phyloP scores from a whole-genome alignment of 2,113 vertebrate genomes.

The Mustela nigripes region DNA sequence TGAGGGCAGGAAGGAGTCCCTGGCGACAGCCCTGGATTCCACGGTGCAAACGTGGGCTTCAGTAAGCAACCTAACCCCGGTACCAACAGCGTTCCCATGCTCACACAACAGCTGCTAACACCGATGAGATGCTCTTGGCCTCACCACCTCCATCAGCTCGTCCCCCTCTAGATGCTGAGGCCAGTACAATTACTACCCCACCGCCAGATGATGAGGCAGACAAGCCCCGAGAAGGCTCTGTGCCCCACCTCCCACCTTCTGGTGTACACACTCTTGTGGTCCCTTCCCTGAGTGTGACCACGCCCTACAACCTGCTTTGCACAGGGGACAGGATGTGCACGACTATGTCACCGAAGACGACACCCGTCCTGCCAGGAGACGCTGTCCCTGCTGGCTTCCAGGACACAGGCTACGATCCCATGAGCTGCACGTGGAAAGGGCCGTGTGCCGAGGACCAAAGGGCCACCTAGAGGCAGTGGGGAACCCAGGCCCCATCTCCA shows the following conservation, averaged over 20 bases:
- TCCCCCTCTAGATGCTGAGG: background rate
- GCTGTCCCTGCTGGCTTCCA: background rate
- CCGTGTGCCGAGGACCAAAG: rapidly evolving
- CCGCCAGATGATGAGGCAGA: rapidly evolving
- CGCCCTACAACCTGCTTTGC: background rate
- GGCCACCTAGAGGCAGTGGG: rapidly evolving
- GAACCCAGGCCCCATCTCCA: background rate
- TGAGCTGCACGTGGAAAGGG: rapidly evolving
- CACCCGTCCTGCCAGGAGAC: background rate
- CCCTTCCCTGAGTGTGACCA: background rate
- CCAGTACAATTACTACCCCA: background rate
- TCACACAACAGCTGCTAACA: background rate
- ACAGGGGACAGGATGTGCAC: too few species aligned
- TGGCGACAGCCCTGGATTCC: background rate
- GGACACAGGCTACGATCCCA: background rate
- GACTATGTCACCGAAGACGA: background rate
- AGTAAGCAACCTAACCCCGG: background rate
- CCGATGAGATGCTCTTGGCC: background rate
- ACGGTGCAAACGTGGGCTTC: background rate
- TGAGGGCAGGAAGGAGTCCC: background rate
- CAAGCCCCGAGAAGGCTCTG: background rate
- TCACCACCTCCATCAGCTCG: background rate
- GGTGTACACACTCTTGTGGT: background rate
- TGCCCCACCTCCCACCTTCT: background rate
- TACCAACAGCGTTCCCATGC: rapidly evolving